phyloP scores from a whole-genome alignment of 2,797 vertebrate species.

The Peromyscus eremicus region DNA sequence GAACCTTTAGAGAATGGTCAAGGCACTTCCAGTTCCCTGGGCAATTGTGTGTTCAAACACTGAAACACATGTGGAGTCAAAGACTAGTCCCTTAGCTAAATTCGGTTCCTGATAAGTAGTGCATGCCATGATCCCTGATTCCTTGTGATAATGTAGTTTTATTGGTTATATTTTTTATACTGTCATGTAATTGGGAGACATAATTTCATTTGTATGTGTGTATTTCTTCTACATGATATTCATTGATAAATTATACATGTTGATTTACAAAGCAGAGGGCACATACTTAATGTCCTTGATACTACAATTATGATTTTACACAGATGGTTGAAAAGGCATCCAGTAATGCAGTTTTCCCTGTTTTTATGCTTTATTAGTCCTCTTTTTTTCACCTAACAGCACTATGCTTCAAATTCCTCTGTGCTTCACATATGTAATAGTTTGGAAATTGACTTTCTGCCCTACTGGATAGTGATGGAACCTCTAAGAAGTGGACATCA shows the following conservation, averaged over 20 bases:
- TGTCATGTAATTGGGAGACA: background rate
- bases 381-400: background rate
- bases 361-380: background rate
- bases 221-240: background rate
- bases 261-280: background rate
- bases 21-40: fast-evolving
- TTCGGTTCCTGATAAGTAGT: background rate
- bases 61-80: no score
- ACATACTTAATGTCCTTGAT: background rate
- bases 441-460: background rate
- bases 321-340: background rate
- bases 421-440: background rate
- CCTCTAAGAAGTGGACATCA: background rate
- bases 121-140: background rate
- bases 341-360: background rate
- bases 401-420: background rate
- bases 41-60: background rate
- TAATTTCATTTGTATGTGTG: background rate
- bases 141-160: background rate
- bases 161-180: background rate
- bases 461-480: background rate
- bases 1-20: background rate
- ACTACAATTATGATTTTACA: background rate
- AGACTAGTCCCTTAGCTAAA: background rate
- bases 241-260: background rate